Conservation (phyloP, 2,797 vertebrate genomes). For the Lindbergichthys nudifrons region DNA sequence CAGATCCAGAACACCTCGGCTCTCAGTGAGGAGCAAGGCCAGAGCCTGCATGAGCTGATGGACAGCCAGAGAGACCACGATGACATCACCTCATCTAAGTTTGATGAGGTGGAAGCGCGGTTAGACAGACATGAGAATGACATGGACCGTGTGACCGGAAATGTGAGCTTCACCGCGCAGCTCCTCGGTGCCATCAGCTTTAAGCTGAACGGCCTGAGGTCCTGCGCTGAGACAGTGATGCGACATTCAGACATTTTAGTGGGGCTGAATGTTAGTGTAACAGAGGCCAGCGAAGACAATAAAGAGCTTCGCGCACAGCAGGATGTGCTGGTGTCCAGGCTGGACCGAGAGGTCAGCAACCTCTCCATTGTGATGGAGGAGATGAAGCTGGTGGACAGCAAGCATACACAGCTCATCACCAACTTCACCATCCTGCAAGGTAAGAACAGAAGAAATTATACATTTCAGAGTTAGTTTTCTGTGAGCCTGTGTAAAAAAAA, state of each 20-base stretch:
- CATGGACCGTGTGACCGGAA: constrained; percentile 82
- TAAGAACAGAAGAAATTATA: constrained; percentile 47
- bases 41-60: constrained; percentile 86
- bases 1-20: constrained; percentile 93
- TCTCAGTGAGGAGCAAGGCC: constrained; percentile 85
- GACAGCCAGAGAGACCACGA: constrained; percentile 86
- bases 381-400: constrained; percentile 92
- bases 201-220: constrained; percentile 92
- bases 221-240: constrained; percentile 92
- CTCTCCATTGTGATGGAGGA: constrained; percentile 96
- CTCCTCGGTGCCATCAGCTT: constrained; percentile 87
- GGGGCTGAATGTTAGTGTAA: constrained; percentile 89
- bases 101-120: constrained; percentile 76
- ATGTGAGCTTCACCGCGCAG: constrained; percentile 81
- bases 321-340: constrained; percentile 72
- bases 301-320: constrained; percentile 85
- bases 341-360: constrained; percentile 81
- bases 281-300: constrained; percentile 87
- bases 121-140: constrained; percentile 78
- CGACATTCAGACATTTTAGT: constrained; percentile 91
- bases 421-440: constrained; percentile 87
- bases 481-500: too few species aligned
- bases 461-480: too few species aligned
- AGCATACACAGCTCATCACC: constrained; percentile 91
- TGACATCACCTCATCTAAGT: constrained; percentile 77